Conservation (phyloP, 2,797 vertebrate genomes). For the Onychomys arenicola region DNA sequence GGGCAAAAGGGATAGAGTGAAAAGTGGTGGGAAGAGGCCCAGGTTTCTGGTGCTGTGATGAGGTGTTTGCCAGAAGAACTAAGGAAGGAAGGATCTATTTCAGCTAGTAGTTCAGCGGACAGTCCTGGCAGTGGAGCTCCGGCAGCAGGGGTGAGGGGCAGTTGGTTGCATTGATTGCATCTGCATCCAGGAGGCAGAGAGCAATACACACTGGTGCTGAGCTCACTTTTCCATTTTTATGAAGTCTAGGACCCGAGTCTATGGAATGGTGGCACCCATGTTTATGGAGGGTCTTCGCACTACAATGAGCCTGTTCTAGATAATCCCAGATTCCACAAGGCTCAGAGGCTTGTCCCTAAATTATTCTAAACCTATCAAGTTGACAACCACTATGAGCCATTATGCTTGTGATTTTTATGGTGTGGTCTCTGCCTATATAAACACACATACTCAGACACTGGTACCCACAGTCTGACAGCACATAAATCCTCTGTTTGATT, state of each 20-base stretch:
- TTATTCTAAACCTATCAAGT: background rate
- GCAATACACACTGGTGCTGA: background rate
- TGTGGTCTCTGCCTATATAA: background rate
- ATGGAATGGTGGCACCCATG: background rate
- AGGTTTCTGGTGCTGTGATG: background rate
- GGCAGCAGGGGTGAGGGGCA: too few species aligned
- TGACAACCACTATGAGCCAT: background rate
- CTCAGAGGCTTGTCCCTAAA: background rate
- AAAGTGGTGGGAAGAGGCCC: background rate
- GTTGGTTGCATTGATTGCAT: too few species aligned
- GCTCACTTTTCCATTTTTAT: background rate
- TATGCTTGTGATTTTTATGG: background rate
- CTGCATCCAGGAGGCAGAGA: background rate
- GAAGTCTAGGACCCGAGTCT: background rate
- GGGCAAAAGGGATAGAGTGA: background rate
- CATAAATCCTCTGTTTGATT: background rate
- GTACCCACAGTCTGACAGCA: too few species aligned
- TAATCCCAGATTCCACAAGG: background rate
- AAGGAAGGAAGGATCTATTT: background rate
- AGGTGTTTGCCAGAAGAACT: background rate
- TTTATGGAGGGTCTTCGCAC: background rate
- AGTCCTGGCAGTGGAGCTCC: background rate
- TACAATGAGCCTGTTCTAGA: background rate
- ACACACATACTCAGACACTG: background rate
- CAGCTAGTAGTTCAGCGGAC: background rate